Conservation (phyloP, 2,888 invertebrate genomes). For the Brassicogethes aeneus region DNA sequence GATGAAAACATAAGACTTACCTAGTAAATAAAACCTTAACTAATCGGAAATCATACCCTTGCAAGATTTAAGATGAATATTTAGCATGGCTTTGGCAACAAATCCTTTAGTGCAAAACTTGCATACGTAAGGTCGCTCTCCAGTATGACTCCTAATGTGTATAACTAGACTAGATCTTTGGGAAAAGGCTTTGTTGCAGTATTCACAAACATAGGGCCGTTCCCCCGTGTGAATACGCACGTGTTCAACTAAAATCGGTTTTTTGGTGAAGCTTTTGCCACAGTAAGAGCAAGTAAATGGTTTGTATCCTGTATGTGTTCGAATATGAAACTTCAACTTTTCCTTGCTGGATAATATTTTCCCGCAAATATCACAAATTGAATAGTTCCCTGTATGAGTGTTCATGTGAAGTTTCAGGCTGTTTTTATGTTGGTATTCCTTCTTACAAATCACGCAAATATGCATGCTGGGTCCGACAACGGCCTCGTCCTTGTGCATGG, state of each 20-base stretch:
- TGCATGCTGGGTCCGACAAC: constrained; percentile 29
- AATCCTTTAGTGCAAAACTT: constrained; percentile 52
- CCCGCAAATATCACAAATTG: constrained; percentile 52
- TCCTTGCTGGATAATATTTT: constrained; percentile 46
- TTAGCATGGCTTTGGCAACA: constrained; percentile 53
- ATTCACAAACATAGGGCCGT: constrained; percentile 44
- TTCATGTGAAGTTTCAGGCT: constrained; percentile 40
- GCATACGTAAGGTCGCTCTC: constrained; percentile 52
- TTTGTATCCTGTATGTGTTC: constrained; percentile 37
- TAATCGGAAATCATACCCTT: constrained; percentile 28
- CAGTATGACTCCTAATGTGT: constrained; percentile 56
- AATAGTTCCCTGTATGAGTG: constrained; percentile 44
- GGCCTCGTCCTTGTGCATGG: constrained; percentile 33
- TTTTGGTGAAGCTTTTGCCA: constrained; percentile 38
- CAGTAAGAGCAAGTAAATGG: constrained; percentile 36
- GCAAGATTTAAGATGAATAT: constrained; percentile 50
- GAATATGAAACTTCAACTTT: constrained; percentile 42
- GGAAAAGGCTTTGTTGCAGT: constrained; percentile 54
- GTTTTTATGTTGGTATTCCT: constrained; percentile 38
- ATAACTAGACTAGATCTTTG: constrained; percentile 56
- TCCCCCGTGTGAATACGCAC: constrained; percentile 37
- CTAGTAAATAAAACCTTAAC: too few species aligned
- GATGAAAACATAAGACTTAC: too few species aligned
- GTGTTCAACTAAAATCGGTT: constrained; percentile 36
- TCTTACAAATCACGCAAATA: constrained; percentile 38